Base-by-base conservation (phyloP, 53 echinoderm and acorn worm genomes). In the Zoroaster sp. region DNA sequence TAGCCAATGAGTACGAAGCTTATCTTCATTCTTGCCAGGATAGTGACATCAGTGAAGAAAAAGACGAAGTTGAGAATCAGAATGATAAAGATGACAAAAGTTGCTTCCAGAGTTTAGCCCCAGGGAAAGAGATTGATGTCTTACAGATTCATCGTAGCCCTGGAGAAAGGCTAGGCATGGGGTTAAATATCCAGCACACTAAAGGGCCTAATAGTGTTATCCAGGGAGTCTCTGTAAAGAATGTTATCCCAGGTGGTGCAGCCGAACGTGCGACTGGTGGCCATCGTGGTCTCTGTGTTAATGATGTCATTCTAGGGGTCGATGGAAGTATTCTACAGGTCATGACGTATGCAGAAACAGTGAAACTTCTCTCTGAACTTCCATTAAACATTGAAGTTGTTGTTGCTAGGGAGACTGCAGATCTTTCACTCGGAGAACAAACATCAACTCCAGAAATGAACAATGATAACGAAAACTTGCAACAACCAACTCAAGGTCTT, bases 101-200 rank as follows among this genome's bases (percentile, higher is more conserved):
- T 35, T 28, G 69, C 36, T 75, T 94, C 46, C 66, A 87, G 69
- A 88, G 91, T 6, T 71, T 93, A 68, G 83, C 94, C 2, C 81
- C 86, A 25, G 94, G 89, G 13, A 88, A 90, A 42, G 51, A 86
- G 33, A 38, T 97, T 5, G 93, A 93, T 54, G 78, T 93, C n/a
- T 74, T 98, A 38, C 86, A 88, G 20, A 93, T 99, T n/a, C 54
- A 54, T 17, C 88, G 99, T 14, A 88, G 65, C 17, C 82, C 87
- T 67, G 96, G 96, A 15, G 98, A 96, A 66, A 91, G 89, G 66
- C 93, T 96, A 0, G 99, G 99, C 71, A 99, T 99, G 99, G 96
- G 96, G 4, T 74, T 99, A 21, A 96, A 96, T 63, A 99, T 99
- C 65, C 91, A 99, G 72, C 95, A 94, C 71, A 94, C 94, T 8